Evolutionary conservation across 2,888 invertebrate genomes (phyloP).

Genomic region (Chrysolina americana): DNA sequence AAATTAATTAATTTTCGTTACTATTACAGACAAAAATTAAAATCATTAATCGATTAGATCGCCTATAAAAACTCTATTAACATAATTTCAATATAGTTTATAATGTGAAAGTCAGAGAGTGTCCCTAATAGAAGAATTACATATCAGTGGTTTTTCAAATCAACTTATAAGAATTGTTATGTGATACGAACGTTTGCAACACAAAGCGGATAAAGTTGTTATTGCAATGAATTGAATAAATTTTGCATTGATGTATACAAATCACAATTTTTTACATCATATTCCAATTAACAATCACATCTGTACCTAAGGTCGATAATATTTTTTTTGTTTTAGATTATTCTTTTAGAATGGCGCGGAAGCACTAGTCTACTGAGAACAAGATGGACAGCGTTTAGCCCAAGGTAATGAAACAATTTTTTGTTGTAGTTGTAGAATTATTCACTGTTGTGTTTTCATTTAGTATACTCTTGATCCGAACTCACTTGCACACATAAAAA

Average conservation of each 20-base stretch:
- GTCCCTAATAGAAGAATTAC: neutral
- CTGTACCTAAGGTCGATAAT: neutral
- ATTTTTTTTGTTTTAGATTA: neutral
- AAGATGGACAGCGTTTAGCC: too few relatives aligned
- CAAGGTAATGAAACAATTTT: too few relatives aligned
- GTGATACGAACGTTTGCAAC: neutral
- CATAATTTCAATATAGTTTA: too few relatives aligned
- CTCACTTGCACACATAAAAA: too few relatives aligned
- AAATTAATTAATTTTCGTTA: neutral
- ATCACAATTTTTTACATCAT: neutral
- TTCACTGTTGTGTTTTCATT: too few relatives aligned
- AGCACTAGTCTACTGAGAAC: too few relatives aligned
- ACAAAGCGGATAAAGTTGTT: neutral
- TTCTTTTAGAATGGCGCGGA: neutral
- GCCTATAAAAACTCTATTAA: neutral
- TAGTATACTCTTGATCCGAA: too few relatives aligned
- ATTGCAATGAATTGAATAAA: neutral
- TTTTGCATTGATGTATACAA: neutral
- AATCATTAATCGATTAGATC: neutral
- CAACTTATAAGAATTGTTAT: neutral
- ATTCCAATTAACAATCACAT: neutral
- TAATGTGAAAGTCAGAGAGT: slow-evolving; percentile 1
- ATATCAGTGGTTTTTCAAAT: neutral
- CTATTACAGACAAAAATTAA: neutral
- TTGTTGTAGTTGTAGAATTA: too few relatives aligned